A percentile compares a stretch with the other conserved stretches of the same genome.
phyloP scores from a whole-genome alignment of 2,888 invertebrate genomes.

The Phengaris arion region DNA sequence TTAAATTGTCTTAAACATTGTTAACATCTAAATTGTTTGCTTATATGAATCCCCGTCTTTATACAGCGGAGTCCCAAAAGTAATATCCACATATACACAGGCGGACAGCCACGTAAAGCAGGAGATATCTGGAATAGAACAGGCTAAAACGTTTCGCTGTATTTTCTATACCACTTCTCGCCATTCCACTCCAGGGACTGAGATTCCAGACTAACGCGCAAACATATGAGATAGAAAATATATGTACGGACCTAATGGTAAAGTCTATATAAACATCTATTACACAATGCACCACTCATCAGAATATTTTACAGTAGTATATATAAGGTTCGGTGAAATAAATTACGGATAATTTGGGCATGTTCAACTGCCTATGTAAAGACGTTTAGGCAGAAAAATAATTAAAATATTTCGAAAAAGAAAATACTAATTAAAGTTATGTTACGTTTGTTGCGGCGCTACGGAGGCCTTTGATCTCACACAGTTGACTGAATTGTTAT shows the following conservation, averaged over 20 bases:
- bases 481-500: no score
- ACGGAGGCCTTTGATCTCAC: no score
- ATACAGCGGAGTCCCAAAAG: conserved; percentile 38
- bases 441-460: no score
- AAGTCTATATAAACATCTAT: conserved; percentile 1
- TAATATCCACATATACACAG: conserved; percentile 42
- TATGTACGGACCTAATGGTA: conserved; percentile 14
- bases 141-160: conserved; percentile 45
- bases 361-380: no score
- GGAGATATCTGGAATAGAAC: conserved; percentile 42
- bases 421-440: no score
- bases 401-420: no score
- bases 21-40: conserved; percentile 29
- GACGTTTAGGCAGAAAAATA: no score
- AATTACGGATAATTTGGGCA: no score
- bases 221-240: conserved; percentile 46
- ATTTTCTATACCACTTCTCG: conserved; percentile 53
- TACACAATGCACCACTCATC: not conserved
- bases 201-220: conserved; percentile 54
- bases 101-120: conserved; percentile 41
- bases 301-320: no score
- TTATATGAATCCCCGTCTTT: conserved; percentile 33
- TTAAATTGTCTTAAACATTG: conserved; percentile 26
- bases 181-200: conserved; percentile 49
- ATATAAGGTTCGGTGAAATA: no score